Evolutionary conservation across 1,140 invertebrate genomes (phyloP).

Genomic region (Papilio polyxenes): DNA sequence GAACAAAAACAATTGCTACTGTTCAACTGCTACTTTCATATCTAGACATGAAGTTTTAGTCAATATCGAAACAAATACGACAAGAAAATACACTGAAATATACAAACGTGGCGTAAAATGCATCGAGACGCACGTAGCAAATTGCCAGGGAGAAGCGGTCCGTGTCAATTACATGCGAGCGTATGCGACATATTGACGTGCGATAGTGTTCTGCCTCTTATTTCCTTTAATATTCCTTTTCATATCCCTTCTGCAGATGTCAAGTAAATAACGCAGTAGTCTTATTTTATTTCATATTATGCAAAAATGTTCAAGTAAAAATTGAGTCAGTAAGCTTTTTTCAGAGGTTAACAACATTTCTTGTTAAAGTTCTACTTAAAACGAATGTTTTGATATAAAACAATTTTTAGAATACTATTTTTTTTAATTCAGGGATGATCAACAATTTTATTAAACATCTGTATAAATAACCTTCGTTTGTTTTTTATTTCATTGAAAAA

Average conservation of each 20-base stretch:
- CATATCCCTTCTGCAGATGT: too few species aligned
- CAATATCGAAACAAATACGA: neutral
- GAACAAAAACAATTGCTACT: neutral
- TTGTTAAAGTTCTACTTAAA: too few species aligned
- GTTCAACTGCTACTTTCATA: neutral
- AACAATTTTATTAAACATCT: too few species aligned
- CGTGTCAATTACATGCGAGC: slow-evolving; percentile 29
- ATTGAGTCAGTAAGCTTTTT: too few species aligned
- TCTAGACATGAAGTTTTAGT: neutral
- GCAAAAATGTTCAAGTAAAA: too few species aligned
- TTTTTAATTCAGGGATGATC: too few species aligned
- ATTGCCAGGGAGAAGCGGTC: slow-evolving; percentile 6
- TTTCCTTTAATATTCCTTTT: neutral
- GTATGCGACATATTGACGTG: slow-evolving; percentile 18
- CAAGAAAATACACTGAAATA: neutral
- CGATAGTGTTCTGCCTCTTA: neutral
- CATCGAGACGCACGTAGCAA: slow-evolving; percentile 26
- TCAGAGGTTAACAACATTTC: too few species aligned
- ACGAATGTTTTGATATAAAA: too few species aligned
- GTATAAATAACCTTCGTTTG: neutral
- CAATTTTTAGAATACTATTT: too few species aligned
- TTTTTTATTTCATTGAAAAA: neutral
- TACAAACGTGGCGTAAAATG: slow-evolving; percentile 5
- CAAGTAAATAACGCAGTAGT: too few species aligned
- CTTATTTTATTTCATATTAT: too few species aligned